Conservation (phyloP, 1,140 invertebrate genomes). For the Agrilus planipennis region DNA sequence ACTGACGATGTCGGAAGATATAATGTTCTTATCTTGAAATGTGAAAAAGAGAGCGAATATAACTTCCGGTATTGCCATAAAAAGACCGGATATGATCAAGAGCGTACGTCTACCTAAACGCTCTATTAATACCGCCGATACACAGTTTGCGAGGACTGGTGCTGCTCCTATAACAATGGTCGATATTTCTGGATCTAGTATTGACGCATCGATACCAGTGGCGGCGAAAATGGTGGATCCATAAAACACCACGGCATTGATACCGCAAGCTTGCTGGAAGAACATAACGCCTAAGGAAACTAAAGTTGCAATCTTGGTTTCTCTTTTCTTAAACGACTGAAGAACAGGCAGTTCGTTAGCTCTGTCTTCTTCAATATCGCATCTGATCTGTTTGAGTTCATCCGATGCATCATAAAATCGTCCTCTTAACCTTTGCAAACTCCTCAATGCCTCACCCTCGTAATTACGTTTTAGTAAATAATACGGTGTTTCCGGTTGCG, state of each 20-base stretch:
- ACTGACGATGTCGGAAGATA: conserved; percentile 39
- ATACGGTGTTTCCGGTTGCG: conserved; percentile 57
- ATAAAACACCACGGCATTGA: conserved; percentile 53
- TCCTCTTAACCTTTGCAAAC: conserved; percentile 57
- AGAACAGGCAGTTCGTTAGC: conserved; percentile 27
- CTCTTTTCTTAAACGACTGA: conserved; percentile 35
- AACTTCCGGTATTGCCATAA: conserved; percentile 52
- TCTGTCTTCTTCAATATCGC: conserved; percentile 33
- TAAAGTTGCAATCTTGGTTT: conserved; percentile 38
- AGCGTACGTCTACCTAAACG: conserved; percentile 55
- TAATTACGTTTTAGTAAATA: conserved; percentile 43
- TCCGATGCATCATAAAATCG: conserved; percentile 47
- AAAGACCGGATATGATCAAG: conserved; percentile 49
- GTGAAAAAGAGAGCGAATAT: conserved; percentile 54
- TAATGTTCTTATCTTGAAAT: conserved; percentile 34
- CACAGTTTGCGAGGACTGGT: conserved; percentile 54
- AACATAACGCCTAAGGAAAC: conserved; percentile 51
- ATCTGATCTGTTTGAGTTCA: conserved; percentile 39
- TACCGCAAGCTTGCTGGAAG: conserved; percentile 54
- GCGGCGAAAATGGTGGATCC: conserved; percentile 35
- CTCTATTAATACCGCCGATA: conserved; percentile 52
- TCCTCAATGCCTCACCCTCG: conserved; percentile 47
- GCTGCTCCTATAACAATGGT: conserved; percentile 63
- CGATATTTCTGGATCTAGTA: conserved; percentile 41
- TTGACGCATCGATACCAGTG: conserved; percentile 31